Conservation (phyloP, 2,888 invertebrate genomes). For the Antitype chi region DNA sequence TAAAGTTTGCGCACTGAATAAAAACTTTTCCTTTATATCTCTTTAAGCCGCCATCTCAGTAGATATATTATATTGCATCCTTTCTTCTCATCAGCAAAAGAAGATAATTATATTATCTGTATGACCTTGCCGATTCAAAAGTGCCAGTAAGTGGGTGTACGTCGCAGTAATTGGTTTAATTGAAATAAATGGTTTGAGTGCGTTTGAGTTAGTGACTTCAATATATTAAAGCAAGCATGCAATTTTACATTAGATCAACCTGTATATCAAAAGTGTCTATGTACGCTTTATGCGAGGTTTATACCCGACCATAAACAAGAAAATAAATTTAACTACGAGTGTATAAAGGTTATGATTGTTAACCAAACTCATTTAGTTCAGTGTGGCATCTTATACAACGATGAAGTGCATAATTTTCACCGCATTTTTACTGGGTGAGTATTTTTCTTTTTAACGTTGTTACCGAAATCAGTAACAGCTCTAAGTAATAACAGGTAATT, state of each 20-base stretch:
- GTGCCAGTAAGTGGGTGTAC: not conserved
- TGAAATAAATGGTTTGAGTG: not conserved
- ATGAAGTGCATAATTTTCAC: slow-evolving; percentile 38
- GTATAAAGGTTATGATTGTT: slow-evolving; percentile 37
- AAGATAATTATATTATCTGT: not conserved
- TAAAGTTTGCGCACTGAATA: no score
- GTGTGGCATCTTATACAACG: slow-evolving; percentile 9
- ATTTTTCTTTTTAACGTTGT: not conserved
- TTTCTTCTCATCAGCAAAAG: not conserved
- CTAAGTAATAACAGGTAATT: no score
- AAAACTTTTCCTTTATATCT: no score
- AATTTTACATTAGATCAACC: slow-evolving; percentile 12
- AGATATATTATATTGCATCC: no score
- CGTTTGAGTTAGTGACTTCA: not conserved
- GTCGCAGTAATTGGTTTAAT: not conserved
- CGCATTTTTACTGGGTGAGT: slow-evolving; percentile 45
- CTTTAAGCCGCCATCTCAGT: no score
- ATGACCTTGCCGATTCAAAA: not conserved
- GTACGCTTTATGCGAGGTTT: slow-evolving; percentile 21
- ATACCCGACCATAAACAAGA: slow-evolving; percentile 49
- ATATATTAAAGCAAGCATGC: not conserved
- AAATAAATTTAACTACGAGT: not conserved
- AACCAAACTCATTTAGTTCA: slow-evolving; percentile 25
- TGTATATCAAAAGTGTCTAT: slow-evolving; percentile 43
- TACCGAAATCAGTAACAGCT: no score